Evolutionary conservation across 2,888 invertebrate genomes (phyloP), one percentile per base, ranked within the genome.

Genomic region (Eupithecia vulgata): DNA sequence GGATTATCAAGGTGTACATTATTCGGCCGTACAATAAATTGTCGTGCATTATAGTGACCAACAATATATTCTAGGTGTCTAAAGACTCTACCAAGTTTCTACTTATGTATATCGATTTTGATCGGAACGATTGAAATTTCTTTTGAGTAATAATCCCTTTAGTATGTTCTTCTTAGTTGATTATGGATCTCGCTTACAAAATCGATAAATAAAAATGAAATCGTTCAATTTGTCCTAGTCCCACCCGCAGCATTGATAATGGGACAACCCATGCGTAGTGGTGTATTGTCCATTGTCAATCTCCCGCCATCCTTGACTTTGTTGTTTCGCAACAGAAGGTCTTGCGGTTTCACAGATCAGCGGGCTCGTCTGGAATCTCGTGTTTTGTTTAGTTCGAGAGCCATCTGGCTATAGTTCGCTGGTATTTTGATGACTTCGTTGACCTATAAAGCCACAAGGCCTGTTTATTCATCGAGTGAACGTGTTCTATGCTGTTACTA

Each of bases 301-400:
- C 76, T 77, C 71, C 65, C 37, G 69, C 72, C 75, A 79, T 82
- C 80, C 81, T 81, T 80, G 79, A 78, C 79, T 78, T 80, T 79
- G 80, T 83, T 80, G 79, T 64, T 74, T 68, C 34, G 74, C 75
- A 74, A 75, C 76, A 80, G 75, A 78, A 79, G 74, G 75, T 75
- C 70, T 57, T 83, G 84, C 78, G 81, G 79, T 81, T 84, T 82
- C 83, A 83, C 83, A 81, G 77, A 76, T 73, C 77, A 80, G 57
- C 74, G 78, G 67, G 74, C 75, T 75, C 70, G 73, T 74, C 66
- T 79, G 68, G 62, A 75, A 73, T 79, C 78, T 78, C 75, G 77
- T 78, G 75, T 76, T 79, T 78, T 76, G 77, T 78, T 80, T 72
- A 70, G 76, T 67, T 66, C 71, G 61, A 74, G 76, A 76, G 78